Conservation (phyloP, 2,888 invertebrate genomes). For the Nemoura dubitans region DNA sequence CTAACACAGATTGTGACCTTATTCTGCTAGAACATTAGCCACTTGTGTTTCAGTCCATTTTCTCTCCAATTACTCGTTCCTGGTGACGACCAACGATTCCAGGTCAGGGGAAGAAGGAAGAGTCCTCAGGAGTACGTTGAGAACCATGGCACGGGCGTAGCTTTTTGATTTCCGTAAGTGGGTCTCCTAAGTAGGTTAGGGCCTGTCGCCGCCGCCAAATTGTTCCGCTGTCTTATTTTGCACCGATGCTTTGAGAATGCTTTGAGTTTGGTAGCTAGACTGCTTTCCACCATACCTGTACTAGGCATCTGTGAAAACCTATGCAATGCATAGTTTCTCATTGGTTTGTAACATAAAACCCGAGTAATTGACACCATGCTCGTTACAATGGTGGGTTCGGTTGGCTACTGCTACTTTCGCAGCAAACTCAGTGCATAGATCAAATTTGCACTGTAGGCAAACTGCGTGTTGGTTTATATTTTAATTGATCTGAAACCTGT, state of each 20-base stretch:
- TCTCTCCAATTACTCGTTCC: not conserved
- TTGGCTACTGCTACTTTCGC: not conserved
- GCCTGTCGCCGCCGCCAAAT: not conserved
- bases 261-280: not conserved
- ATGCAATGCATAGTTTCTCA: too few species aligned
- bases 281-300: not conserved
- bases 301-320: too few species aligned
- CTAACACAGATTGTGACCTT: not conserved
- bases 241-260: not conserved
- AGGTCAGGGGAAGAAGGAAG: not conserved
- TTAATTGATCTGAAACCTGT: too few species aligned
- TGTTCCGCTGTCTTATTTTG: not conserved
- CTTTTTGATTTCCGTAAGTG: not conserved
- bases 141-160: not conserved
- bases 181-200: conserved; percentile 7
- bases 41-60: not conserved
- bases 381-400: not conserved
- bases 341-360: too few species aligned
- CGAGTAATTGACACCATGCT: not conserved
- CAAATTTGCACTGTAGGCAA: too few species aligned
- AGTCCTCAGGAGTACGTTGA: not conserved
- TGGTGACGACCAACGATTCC: not conserved
- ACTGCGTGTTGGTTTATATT: too few species aligned
- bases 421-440: too few species aligned
- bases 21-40: not conserved